Evolutionary conservation across 2,113 vertebrate genomes (phyloP).

Genomic region (Sakesphorus luctuosus): DNA sequence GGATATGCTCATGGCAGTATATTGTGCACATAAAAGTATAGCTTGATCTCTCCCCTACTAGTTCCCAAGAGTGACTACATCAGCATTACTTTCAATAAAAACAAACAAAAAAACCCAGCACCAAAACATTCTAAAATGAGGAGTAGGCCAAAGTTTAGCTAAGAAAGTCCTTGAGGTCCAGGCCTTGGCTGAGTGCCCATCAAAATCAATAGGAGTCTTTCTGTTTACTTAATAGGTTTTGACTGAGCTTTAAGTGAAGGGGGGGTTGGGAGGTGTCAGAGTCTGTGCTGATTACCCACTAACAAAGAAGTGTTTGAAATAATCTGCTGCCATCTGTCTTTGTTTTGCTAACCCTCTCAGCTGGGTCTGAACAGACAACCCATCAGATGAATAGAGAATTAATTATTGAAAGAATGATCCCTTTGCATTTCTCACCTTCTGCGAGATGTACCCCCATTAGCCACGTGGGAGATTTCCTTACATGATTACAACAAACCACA

Average conservation of each 20-base stretch:
- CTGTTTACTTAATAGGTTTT: slow-evolving; percentile 8
- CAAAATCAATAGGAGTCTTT: slow-evolving; percentile 7
- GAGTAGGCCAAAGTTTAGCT: not conserved
- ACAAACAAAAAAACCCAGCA: not conserved
- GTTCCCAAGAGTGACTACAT: not conserved
- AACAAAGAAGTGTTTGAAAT: slow-evolving; percentile 37
- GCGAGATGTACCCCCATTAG: not conserved
- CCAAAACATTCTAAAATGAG: not conserved
- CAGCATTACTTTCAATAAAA: not conserved
- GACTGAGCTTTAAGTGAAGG: not conserved
- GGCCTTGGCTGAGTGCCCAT: not conserved
- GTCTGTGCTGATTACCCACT: not conserved
- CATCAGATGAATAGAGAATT: not conserved
- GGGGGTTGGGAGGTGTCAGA: not conserved
- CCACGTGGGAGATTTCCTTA: not conserved
- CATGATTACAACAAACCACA: not conserved
- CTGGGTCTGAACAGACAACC: not conserved
- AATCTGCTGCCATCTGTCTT: slow-evolving; percentile 60
- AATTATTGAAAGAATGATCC: not conserved
- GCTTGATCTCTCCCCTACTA: not conserved
- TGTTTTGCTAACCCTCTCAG: slow-evolving; percentile 34
- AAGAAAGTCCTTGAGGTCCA: not conserved
- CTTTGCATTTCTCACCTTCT: not conserved
- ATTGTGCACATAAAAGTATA: not conserved
- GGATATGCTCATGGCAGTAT: not conserved